Evolutionary conservation across 2,797 vertebrate genomes (phyloP).

Genomic region (Gila robusta): DNA sequence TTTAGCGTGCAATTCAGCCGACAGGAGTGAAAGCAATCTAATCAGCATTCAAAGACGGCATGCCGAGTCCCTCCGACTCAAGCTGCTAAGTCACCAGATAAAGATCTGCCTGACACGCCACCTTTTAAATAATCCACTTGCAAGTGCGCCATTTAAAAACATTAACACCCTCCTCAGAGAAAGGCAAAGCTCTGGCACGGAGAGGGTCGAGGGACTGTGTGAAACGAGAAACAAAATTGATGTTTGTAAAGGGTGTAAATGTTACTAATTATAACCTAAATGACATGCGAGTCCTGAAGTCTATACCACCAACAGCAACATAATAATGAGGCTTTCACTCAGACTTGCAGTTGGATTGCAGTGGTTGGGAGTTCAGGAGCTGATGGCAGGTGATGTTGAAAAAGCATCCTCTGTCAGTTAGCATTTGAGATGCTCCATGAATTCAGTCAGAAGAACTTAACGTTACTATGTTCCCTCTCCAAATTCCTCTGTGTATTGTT

Average conservation of each 20-base stretch:
- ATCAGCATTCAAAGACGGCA: conserved; percentile 76
- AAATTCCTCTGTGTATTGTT: conserved; percentile 48
- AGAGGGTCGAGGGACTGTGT: conserved; percentile 21
- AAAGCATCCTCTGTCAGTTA: conserved; percentile 76
- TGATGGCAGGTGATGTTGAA: conserved; percentile 77
- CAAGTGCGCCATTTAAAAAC: conserved; percentile 73
- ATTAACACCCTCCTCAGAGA: conserved; percentile 66
- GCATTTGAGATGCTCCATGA: conserved; percentile 76
- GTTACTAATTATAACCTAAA: conserved; percentile 69
- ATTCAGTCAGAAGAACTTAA: conserved; percentile 78
- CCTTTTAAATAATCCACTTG: conserved; percentile 80
- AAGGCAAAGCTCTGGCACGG: conserved; percentile 61
- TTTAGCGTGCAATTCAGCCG: neutral
- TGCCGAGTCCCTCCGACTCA: conserved; percentile 67
- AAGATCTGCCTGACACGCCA: conserved; percentile 72
- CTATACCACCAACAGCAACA: neutral
- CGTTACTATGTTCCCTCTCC: conserved; percentile 65
- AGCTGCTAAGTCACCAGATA: conserved; percentile 74
- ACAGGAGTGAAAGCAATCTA: conserved; percentile 58
- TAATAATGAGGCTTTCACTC: conserved; percentile 53
- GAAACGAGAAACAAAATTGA: conserved; percentile 37
- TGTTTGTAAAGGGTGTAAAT: conserved; percentile 58
- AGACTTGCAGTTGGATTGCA: conserved; percentile 62
- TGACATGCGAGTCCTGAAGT: conserved; percentile 52
- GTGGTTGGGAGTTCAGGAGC: conserved; percentile 64